phyloP scores from a whole-genome alignment of 2,113 vertebrate species.

The Butorides virescens region DNA sequence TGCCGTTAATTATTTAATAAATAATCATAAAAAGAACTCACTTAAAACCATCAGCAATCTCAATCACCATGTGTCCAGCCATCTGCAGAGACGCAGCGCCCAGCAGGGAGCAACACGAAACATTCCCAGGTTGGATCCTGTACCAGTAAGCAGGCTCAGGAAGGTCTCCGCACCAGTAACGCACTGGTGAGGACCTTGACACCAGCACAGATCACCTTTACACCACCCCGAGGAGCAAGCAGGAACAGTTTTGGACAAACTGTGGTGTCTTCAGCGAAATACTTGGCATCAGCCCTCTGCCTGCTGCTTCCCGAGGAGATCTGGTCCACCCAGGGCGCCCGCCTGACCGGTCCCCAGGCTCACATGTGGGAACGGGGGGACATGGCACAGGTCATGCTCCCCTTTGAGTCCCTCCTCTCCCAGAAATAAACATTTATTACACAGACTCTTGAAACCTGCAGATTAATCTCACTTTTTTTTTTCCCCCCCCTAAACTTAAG shows the following conservation, averaged over 20 bases:
- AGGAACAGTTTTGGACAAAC: accelerated
- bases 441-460: neutral
- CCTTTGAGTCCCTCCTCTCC: neutral
- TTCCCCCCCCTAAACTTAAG: no score
- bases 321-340: accelerated
- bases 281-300: neutral
- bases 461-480: neutral
- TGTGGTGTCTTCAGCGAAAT: neutral
- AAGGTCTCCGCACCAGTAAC: neutral
- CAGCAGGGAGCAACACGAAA: neutral
- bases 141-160: neutral
- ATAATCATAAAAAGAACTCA: neutral
- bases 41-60: neutral
- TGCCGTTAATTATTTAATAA: conserved; percentile 45
- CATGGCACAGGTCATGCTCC: neutral
- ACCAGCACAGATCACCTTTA: neutral
- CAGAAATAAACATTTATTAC: neutral
- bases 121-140: neutral
- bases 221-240: neutral
- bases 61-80: neutral
- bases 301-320: neutral
- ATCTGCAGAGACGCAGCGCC: neutral
- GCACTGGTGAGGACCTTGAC: neutral
- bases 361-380: accelerated
- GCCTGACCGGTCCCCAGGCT: accelerated